Conservation (phyloP, 2,888 invertebrate species). For the Eupithecia inturbata region DNA sequence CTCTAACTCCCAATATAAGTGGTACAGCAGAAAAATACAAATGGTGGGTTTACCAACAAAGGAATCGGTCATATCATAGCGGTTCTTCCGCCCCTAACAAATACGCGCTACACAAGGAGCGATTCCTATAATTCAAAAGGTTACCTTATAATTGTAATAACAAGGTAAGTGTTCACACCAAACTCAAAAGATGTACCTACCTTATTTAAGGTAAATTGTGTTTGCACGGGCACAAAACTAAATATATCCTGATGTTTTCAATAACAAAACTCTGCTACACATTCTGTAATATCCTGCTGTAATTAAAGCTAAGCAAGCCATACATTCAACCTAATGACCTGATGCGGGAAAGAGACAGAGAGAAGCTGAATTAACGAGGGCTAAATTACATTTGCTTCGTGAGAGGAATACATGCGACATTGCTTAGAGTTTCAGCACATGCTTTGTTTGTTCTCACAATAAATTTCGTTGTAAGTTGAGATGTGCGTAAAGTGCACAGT, state of each 20-base stretch:
- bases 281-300: conserved; percentile 62
- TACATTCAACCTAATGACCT: conserved; percentile 58
- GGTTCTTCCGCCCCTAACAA: neutral
- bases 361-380: conserved; percentile 62
- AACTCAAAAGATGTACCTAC: neutral
- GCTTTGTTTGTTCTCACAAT: conserved; percentile 37
- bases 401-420: conserved; percentile 59
- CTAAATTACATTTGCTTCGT: conserved; percentile 70
- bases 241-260: conserved; percentile 15
- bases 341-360: conserved; percentile 50
- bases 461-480: neutral
- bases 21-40: neutral
- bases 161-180: neutral
- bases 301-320: conserved; percentile 73
- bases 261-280: conserved; percentile 43
- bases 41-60: neutral
- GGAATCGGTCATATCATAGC: neutral
- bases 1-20: too few species aligned
- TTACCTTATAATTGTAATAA: neutral
- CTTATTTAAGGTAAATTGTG: neutral
- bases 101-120: neutral
- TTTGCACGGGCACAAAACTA: neutral
- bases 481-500: neutral
- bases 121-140: neutral
- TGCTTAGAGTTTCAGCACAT: conserved; percentile 51